Evolutionary conservation across 2,797 vertebrate genomes (phyloP).

Genomic region (Centropyge bicolor): DNA sequence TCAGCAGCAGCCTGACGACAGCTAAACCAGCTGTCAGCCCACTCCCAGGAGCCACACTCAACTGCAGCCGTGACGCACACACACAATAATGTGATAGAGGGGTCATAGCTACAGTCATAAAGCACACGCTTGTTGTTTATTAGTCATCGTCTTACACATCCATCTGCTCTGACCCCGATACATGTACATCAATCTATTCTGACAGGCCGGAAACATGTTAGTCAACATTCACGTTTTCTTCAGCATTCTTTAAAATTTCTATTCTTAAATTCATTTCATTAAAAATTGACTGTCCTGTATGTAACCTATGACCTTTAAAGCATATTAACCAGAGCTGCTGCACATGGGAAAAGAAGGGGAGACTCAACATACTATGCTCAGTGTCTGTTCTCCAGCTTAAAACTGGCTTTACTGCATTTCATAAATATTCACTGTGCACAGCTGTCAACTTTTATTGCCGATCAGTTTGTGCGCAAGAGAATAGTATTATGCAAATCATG

Average conservation of each 20-base stretch:
- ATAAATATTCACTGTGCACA: neutral
- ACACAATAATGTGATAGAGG: constrained; percentile 18
- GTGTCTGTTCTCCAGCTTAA: neutral
- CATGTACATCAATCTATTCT: too few relatives aligned
- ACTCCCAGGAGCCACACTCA: constrained; percentile 15
- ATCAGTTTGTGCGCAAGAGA: neutral
- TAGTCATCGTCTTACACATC: neutral
- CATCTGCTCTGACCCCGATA: neutral
- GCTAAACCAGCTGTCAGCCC: constrained; percentile 25
- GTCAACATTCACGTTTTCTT: neutral
- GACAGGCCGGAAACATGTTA: neutral
- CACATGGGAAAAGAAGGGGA: neutral
- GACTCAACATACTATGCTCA: neutral
- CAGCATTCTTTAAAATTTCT: neutral
- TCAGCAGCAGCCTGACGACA: constrained; percentile 34
- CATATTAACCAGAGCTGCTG: neutral
- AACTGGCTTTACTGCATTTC: neutral
- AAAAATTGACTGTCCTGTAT: too few relatives aligned
- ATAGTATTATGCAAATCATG: constrained; percentile 20
- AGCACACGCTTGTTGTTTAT: neutral
- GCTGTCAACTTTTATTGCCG: too few relatives aligned
- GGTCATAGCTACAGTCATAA: constrained; percentile 22
- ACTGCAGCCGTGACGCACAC: constrained; percentile 49
- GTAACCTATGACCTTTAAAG: neutral
- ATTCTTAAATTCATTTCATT: neutral